These are phyloP conservation scores for Nothobranchius furzeri DNA, from an alignment of 2,113 vertebrate species.

Conservation along the genomic window DNA sequence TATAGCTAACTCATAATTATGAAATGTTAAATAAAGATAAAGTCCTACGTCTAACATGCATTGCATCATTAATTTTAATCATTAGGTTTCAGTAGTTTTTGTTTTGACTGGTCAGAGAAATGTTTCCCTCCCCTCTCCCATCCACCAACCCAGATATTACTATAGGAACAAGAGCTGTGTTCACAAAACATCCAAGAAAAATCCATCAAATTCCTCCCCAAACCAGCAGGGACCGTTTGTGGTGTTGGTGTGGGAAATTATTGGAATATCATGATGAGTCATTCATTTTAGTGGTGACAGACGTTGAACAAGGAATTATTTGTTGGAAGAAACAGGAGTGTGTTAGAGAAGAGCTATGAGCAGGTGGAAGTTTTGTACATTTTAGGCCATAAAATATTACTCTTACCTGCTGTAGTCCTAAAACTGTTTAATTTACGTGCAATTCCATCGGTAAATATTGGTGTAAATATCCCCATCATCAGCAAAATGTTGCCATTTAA, in stretches of 20 bases:
- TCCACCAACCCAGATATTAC: constrained; percentile 41
- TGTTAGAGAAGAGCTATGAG: neutral
- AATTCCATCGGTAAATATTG: no score
- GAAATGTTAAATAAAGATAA: no score
- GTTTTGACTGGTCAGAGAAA: constrained; percentile 41
- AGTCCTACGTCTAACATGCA: no score
- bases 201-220: constrained; percentile 44
- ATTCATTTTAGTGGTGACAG: constrained; percentile 44
- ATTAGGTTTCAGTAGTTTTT: constrained; percentile 58
- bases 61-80: neutral
- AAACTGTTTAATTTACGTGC: no score
- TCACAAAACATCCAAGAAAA: constrained; percentile 47
- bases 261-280: constrained; percentile 38
- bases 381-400: no score
- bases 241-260: constrained; percentile 42
- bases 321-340: neutral
- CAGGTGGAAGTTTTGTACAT: neutral
- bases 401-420: no score
- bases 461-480: no score
- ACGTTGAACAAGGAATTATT: constrained; percentile 27
- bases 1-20: no score
- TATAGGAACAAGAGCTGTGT: constrained; percentile 50
- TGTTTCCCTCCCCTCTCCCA: constrained; percentile 11
- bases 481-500: no score
- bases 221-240: constrained; percentile 52